phyloP scores from a whole-genome alignment of 2,797 vertebrate genomes.

The Gastrophryne carolinensis region DNA sequence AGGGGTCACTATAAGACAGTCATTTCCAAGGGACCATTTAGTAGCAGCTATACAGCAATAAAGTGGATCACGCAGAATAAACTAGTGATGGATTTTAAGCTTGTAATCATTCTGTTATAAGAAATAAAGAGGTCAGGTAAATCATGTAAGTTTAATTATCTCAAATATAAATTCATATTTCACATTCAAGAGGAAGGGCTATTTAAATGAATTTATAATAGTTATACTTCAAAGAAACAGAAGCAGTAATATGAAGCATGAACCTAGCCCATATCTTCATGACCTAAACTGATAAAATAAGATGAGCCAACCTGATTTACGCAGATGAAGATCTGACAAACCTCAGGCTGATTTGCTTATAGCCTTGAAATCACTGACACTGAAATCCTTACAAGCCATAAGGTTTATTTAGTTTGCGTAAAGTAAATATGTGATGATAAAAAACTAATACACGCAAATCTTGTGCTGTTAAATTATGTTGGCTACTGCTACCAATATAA shows the following conservation, averaged over 20 bases:
- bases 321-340: no score
- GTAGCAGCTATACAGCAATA: constrained; percentile 1
- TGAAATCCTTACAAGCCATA: no score
- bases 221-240: neutral
- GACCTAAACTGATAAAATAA: neutral
- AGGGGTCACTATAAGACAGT: constrained; percentile 50
- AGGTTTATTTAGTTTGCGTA: no score
- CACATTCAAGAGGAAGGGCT: neutral
- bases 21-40: constrained; percentile 31
- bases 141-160: constrained; percentile 1
- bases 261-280: neutral
- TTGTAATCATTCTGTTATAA: constrained; percentile 23
- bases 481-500: no score
- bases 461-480: no score
- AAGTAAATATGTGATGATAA: no score
- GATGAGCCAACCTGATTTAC: no score
- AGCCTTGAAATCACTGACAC: no score
- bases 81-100: constrained; percentile 28
- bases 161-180: constrained; percentile 10
- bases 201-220: neutral
- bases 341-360: no score
- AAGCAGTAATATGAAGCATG: neutral
- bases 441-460: no score
- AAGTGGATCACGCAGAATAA: constrained; percentile 27
- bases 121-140: constrained; percentile 17